These are phyloP conservation scores for Pseudochirops corinnae DNA, from an alignment of 2,797 vertebrate species.

Conservation along the genomic window DNA sequence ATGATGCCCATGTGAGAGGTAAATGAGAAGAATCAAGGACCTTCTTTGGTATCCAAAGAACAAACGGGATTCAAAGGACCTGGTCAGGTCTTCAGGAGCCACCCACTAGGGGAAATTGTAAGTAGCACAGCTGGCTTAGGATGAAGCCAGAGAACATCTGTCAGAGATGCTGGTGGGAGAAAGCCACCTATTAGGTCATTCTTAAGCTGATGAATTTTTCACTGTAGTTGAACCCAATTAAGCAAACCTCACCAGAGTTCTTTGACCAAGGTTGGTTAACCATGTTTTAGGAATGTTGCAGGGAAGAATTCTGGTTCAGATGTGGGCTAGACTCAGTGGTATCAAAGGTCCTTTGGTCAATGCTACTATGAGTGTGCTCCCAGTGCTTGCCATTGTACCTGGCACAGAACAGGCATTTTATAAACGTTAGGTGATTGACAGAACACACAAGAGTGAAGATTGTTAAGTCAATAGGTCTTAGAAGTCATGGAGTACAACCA, in stretches of 20 bases:
- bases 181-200: neutral
- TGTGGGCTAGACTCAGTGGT: neutral
- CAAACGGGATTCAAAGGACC: neutral
- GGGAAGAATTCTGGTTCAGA: neutral
- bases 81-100: neutral
- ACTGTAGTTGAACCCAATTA: neutral
- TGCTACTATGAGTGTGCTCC: neutral
- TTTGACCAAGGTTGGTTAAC: neutral
- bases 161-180: neutral
- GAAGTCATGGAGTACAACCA: neutral
- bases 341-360: neutral
- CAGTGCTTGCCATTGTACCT: neutral
- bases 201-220: neutral
- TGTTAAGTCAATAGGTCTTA: neutral
- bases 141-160: neutral
- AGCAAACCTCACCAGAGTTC: neutral
- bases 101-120: neutral
- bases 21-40: neutral
- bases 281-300: neutral
- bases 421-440: neutral
- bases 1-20: neutral
- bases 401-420: neutral
- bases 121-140: neutral
- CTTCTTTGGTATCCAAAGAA: neutral
- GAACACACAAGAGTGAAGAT: neutral